Conservation (phyloP, 1,140 invertebrate species). For the Vollenhovia emeryi region DNA sequence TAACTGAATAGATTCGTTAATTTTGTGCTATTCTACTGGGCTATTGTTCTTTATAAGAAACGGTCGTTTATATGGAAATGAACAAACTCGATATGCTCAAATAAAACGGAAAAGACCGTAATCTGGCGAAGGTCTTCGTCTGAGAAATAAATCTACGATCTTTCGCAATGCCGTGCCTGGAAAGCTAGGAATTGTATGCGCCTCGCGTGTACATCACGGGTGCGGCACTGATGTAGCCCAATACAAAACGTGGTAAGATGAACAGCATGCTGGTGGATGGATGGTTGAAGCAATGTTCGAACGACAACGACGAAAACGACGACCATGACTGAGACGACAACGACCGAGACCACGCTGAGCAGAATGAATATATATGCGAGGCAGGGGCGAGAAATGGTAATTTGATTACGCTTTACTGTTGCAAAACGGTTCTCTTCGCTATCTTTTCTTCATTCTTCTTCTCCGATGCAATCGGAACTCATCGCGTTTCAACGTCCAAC, state of each 20-base stretch:
- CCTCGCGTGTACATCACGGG: constrained; percentile 24
- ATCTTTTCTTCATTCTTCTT: constrained; percentile 11
- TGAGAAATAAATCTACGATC: constrained; percentile 31
- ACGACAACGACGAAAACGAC: constrained; percentile 16
- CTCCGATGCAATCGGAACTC: background rate
- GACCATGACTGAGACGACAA: background rate
- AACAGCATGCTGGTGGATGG: constrained; percentile 21
- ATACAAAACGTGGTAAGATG: constrained; percentile 47
- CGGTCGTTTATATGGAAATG: background rate
- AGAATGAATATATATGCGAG: background rate
- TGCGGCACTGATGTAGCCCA: constrained; percentile 24
- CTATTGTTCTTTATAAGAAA: background rate
- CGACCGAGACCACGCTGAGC: background rate
- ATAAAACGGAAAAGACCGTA: background rate
- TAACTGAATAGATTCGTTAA: background rate
- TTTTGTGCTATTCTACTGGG: background rate
- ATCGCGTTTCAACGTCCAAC: constrained; percentile 1
- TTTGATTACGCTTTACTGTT: constrained; percentile 27
- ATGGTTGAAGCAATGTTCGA: constrained; percentile 35
- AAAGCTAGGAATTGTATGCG: constrained; percentile 19
- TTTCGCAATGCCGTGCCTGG: background rate
- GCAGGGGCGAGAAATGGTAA: constrained; percentile 39
- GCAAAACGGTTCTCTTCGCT: constrained; percentile 13
- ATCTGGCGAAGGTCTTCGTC: background rate
- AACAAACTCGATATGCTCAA: background rate